Evolutionary conservation across 2,113 vertebrate species (phyloP).

Genomic region (Laticauda colubrina): DNA sequence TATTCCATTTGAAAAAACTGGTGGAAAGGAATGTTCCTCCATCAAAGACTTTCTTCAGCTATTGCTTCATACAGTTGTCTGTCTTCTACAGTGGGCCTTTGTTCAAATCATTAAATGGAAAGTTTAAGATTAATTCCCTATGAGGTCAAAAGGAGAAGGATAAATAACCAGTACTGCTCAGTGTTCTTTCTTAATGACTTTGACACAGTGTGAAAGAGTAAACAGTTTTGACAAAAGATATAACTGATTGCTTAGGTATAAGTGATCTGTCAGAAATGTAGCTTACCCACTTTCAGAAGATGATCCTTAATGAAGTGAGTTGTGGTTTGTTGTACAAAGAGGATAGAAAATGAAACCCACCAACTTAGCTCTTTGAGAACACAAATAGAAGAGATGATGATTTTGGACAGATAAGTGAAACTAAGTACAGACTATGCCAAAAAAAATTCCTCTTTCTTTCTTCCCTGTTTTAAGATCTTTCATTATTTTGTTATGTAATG

Average conservation of each 20-base stretch:
- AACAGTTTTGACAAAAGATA: conserved; percentile 75
- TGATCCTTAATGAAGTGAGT: conserved; percentile 53
- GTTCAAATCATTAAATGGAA: conserved; percentile 69
- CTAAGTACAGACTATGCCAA: neutral
- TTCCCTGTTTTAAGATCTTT: neutral
- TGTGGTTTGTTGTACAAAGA: conserved; percentile 16
- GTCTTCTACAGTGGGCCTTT: conserved; percentile 59
- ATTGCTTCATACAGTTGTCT: conserved; percentile 52
- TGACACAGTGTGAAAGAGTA: conserved; percentile 77
- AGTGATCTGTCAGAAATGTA: conserved; percentile 69
- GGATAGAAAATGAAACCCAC: neutral
- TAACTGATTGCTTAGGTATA: conserved; percentile 72
- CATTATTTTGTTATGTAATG: neutral
- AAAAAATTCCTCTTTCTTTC: neutral
- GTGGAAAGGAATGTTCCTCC: conserved; percentile 33
- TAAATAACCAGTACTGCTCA: conserved; percentile 65
- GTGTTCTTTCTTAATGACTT: conserved; percentile 67
- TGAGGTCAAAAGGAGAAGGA: conserved; percentile 73
- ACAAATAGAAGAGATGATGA: conserved; percentile 2
- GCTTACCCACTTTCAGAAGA: conserved; percentile 62
- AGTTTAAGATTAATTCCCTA: conserved; percentile 76
- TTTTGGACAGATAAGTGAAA: conserved; percentile 1
- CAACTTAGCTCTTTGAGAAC: neutral
- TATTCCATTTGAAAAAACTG: conserved; percentile 25
- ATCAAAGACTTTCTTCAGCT: conserved; percentile 57